These are phyloP conservation scores for Trachops cirrhosus DNA, from an alignment of 2,797 vertebrate genomes.

Conservation along the genomic window DNA sequence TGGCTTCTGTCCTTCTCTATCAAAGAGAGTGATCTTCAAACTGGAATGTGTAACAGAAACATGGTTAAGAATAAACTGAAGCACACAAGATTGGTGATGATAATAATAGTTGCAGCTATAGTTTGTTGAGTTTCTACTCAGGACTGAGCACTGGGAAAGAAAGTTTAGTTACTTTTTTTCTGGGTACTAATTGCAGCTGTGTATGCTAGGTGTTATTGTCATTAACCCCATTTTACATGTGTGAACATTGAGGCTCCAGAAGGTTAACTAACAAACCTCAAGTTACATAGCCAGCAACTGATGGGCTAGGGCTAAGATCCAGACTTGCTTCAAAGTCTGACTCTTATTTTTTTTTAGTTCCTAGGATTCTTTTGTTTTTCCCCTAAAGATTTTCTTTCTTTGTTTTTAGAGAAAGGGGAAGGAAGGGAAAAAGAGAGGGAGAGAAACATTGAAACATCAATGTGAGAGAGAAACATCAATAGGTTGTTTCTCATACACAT, in stretches of 20 bases:
- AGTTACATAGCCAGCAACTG: background rate
- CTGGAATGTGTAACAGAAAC: conserved; percentile 54
- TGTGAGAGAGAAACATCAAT: background rate
- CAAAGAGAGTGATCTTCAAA: conserved; percentile 46
- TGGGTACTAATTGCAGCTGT: background rate
- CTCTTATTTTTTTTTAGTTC: background rate
- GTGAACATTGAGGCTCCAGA: background rate
- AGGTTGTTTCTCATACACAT: background rate
- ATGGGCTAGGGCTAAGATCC: background rate
- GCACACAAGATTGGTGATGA: background rate
- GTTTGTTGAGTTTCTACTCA: conserved; percentile 4
- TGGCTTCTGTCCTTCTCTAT: conserved; percentile 39
- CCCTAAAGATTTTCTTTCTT: background rate
- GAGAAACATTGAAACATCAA: too few species aligned
- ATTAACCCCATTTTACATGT: background rate
- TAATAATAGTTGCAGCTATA: background rate
- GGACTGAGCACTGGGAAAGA: background rate
- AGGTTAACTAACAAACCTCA: background rate
- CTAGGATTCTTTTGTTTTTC: background rate
- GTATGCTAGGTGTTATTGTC: background rate
- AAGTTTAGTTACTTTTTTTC: background rate
- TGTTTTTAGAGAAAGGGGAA: background rate
- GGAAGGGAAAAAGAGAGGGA: too few species aligned
- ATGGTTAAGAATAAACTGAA: conserved; percentile 20
- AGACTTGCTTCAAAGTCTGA: background rate